A percentile compares a stretch with the other conserved stretches of the same genome.
Evolutionary conservation across 2,113 vertebrate genomes (phyloP).

Genomic region (Connochaetes taurinus): DNA sequence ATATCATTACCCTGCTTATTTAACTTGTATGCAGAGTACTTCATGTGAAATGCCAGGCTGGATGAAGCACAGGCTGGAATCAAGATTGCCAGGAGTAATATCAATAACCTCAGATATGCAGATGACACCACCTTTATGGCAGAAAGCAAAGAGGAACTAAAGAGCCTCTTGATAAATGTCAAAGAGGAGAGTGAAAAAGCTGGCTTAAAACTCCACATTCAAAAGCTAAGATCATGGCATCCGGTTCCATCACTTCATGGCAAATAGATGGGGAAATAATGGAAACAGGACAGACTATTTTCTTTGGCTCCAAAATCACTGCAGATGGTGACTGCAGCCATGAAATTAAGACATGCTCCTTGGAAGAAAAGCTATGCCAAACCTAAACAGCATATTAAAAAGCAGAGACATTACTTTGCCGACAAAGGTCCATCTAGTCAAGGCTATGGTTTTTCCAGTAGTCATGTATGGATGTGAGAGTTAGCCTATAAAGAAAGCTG

Average conservation of each 20-base stretch:
- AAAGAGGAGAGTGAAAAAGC: background rate
- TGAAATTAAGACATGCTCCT: background rate
- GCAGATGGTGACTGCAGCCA: background rate
- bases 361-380: background rate
- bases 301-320: background rate
- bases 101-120: background rate
- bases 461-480: background rate
- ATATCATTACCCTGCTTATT: background rate
- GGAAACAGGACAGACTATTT: background rate
- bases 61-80: background rate
- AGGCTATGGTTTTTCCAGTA: background rate
- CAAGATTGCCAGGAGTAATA: background rate
- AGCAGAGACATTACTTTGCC: background rate
- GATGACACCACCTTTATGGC: background rate
- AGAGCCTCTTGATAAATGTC: background rate
- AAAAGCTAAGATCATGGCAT: background rate
- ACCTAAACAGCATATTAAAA: background rate
- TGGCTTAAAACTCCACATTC: background rate
- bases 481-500: background rate
- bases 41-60: background rate
- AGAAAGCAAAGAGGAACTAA: background rate
- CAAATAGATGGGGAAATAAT: background rate
- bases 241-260: rapidly evolving
- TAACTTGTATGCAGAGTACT: background rate
- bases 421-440: rapidly evolving